Conservation (phyloP, 2,113 vertebrate species). For the Calyptommatus sinebrachiatus region DNA sequence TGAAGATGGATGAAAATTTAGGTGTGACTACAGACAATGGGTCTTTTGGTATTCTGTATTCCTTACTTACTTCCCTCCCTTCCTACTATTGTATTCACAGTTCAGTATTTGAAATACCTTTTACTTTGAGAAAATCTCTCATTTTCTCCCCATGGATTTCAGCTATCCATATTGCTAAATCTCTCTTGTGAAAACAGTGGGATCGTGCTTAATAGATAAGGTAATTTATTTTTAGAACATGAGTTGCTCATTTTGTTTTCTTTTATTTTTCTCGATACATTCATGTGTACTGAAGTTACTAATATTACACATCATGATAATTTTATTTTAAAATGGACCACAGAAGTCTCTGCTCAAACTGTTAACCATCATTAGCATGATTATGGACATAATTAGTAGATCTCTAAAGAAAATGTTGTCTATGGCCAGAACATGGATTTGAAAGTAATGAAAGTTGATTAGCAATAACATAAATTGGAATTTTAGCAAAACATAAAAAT, state of each 20-base stretch:
- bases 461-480: background rate
- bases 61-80: no score
- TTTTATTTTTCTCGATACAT: background rate
- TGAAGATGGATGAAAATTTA: no score
- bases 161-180: background rate
- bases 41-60: background rate
- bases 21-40: no score
- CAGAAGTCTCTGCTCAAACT: slow-evolving; percentile 28
- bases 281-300: background rate
- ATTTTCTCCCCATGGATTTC: background rate
- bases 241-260: background rate
- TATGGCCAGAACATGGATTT: slow-evolving; percentile 14
- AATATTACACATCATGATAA: background rate
- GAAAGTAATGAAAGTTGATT: slow-evolving; percentile 10
- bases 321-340: background rate
- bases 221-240: background rate
- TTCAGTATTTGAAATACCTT: background rate
- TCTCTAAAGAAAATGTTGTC: background rate
- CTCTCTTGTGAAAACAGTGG: background rate
- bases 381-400: background rate
- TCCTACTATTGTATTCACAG: background rate
- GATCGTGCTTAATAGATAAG: background rate
- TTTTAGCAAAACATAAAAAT: slow-evolving; percentile 18
- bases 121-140: background rate
- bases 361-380: slow-evolving; percentile 32